Evolutionary conservation across 2,888 invertebrate species (phyloP), one percentile per base, ranked within the genome.

Genomic region (Chromoteleia sp.): DNA sequence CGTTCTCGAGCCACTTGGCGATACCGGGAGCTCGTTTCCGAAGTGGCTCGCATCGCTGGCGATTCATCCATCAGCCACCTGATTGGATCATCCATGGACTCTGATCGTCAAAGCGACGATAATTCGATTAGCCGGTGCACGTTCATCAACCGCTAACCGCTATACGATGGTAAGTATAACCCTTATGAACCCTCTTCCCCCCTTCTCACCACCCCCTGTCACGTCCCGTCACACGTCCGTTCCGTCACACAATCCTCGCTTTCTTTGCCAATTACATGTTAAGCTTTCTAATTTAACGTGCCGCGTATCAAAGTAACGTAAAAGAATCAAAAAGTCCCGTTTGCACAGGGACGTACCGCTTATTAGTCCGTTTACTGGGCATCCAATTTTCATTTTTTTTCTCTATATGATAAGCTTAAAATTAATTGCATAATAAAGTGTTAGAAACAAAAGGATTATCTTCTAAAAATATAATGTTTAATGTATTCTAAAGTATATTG

Each of bases 61-160:
- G 87, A 90, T 88, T 88, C 88, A 89, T 90, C 88, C 89, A 88
- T 89, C 90, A 88, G 89, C 85, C 87, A 89, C 87, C 88, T 91
- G 90, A 91, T 91, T 88, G 87, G 88, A 91, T 91, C 91, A 90
- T 89, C 88, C 88, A 90, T 90, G 91, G 91, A 85, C 87, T 86
- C 89, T 89, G 91, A 90, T 90, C 88, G 88, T 91, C 91, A 91
- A 91, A 91, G 91, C 91, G 88, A 90, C 90, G 90, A 91, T 91
- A 91, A 91, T 90, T 91, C 90, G 89, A 91, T 91, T 91, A 91
- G 85, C 86, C 85, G 85, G 84, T 87, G 87, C 87, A 88, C 86
- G 90, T 88, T 90, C 89, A 90, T 90, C 89, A 87, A 89, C 89
- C 89, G 87, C 89, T 86, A 87, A 88, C 89, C 85, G 83, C 84